Conservation (phyloP, 2,888 invertebrate genomes). For the Opisthograptis luteolata region DNA sequence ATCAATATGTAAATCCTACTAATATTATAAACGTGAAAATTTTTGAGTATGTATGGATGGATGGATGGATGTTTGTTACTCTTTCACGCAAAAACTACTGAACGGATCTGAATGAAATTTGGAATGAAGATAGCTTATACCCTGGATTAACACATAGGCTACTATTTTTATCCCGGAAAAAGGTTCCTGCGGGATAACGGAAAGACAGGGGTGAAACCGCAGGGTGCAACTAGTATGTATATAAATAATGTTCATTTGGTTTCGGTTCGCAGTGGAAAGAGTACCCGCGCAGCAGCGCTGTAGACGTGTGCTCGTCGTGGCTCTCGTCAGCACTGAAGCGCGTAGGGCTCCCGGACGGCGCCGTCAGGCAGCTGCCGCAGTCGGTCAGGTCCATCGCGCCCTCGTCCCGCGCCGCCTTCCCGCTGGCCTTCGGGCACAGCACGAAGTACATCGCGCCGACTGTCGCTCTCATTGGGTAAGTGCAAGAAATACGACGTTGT, state of each 20-base stretch:
- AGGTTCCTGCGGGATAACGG: too few species aligned
- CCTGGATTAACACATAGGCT: too few species aligned
- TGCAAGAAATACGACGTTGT: neutral
- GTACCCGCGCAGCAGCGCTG: constrained; percentile 78
- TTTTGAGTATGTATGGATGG: too few species aligned
- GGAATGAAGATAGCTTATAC: too few species aligned
- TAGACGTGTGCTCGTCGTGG: constrained; percentile 83
- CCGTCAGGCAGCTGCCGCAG: constrained; percentile 87
- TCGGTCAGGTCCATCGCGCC: constrained; percentile 84
- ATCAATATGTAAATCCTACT: too few species aligned
- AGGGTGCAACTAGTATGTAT: neutral
- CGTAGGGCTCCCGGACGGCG: constrained; percentile 72
- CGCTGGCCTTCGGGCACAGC: constrained; percentile 95
- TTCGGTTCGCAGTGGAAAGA: constrained; percentile 83
- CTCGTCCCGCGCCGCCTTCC: constrained; percentile 93
- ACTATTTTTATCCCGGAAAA: too few species aligned
- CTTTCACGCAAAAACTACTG: too few species aligned
- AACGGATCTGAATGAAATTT: too few species aligned
- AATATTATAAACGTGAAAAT: too few species aligned
- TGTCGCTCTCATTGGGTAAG: constrained; percentile 94
- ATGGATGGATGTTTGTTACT: too few species aligned
- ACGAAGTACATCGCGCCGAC: constrained; percentile 92
- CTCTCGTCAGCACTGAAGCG: constrained; percentile 70
- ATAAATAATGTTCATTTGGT: neutral
- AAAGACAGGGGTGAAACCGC: neutral